phyloP scores from a whole-genome alignment of 2,113 vertebrate species.

The Eublepharis macularius region DNA sequence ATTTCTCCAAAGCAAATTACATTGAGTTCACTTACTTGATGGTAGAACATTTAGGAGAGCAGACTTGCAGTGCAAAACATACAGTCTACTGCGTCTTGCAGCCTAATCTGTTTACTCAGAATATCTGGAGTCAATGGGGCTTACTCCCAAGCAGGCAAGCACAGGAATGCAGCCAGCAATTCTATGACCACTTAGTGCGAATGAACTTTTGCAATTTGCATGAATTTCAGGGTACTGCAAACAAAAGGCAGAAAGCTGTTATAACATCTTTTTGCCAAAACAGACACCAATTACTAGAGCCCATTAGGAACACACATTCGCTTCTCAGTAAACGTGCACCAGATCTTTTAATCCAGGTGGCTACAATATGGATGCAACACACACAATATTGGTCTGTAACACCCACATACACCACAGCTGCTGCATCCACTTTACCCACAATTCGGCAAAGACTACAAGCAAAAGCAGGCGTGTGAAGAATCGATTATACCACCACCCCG shows the following conservation, averaged over 20 bases:
- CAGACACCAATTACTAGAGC: background rate
- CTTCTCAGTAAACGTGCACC: background rate
- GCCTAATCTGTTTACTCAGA: background rate
- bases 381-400: background rate
- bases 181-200: background rate
- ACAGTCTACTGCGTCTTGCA: background rate
- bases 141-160: background rate
- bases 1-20: background rate
- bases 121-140: background rate
- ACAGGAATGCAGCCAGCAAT: background rate
- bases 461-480: background rate
- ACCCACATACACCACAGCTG: background rate
- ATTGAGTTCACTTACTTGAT: background rate
- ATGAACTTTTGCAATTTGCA: background rate
- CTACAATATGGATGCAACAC: background rate
- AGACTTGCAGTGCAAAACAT: background rate
- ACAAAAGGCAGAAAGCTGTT: background rate
- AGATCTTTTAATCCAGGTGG: background rate
- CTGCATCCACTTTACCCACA: background rate
- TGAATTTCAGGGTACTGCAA: background rate
- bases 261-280: background rate
- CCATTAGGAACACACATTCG: background rate
- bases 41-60: background rate
- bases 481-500: background rate
- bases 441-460: background rate